phyloP scores from a whole-genome alignment of 1,140 invertebrate genomes.

The Anastrepha ludens region DNA sequence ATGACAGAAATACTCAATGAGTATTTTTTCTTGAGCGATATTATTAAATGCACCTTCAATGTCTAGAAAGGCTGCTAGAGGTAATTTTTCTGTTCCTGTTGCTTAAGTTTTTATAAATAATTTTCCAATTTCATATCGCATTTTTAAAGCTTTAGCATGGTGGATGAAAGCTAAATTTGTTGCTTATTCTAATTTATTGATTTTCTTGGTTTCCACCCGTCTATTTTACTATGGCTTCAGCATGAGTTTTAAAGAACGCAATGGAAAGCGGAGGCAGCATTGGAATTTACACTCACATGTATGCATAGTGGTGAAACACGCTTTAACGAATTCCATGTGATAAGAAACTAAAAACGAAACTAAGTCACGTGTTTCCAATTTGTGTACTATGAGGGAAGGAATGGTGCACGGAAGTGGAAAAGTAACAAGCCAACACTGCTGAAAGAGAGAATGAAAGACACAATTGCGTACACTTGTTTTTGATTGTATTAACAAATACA shows the following conservation, averaged over 20 bases:
- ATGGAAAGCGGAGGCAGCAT: constrained; percentile 26
- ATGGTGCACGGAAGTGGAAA: background rate
- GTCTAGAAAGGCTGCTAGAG: too few relatives aligned
- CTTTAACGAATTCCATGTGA: background rate
- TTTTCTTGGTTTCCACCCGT: background rate
- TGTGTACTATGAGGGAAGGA: background rate
- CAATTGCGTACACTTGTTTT: too few relatives aligned
- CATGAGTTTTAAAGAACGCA: background rate
- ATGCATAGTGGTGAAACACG: background rate
- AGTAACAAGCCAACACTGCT: background rate
- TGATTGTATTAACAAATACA: background rate
- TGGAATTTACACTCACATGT: background rate
- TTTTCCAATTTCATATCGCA: too few relatives aligned
- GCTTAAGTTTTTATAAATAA: too few relatives aligned
- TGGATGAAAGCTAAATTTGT: background rate
- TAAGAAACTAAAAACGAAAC: background rate
- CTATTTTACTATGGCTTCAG: constrained; percentile 16
- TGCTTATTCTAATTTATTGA: background rate
- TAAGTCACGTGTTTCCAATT: background rate
- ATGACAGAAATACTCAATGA: too few relatives aligned
- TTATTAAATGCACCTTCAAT: too few relatives aligned
- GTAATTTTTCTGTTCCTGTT: too few relatives aligned
- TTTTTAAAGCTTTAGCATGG: background rate
- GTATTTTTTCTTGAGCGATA: too few relatives aligned
- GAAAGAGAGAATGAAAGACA: too few relatives aligned